Evolutionary conservation across 2,888 invertebrate species (phyloP).

Genomic region (Busseola fusca): DNA sequence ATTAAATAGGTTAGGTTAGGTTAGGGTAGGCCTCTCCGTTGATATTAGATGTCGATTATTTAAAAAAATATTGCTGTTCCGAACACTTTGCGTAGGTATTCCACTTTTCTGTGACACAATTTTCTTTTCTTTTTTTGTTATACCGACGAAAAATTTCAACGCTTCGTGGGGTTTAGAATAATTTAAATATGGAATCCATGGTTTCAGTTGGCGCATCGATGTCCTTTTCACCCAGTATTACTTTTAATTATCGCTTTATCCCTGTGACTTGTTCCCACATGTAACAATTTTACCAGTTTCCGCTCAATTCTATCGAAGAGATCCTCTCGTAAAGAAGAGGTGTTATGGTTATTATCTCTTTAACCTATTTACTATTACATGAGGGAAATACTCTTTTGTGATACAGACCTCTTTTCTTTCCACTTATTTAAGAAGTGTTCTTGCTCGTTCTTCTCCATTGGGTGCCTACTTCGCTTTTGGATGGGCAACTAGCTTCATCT

Average conservation of each 20-base stretch:
- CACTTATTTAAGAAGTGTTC: neutral
- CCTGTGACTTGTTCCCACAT: constrained; percentile 54
- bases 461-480: neutral
- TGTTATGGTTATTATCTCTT: constrained; percentile 68
- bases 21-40: too few relatives aligned
- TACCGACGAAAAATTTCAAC: too few relatives aligned
- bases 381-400: constrained; percentile 16
- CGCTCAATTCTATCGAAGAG: constrained; percentile 81
- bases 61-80: too few relatives aligned
- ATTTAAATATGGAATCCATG: too few relatives aligned
- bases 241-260: constrained; percentile 41
- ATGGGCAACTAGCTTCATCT: neutral
- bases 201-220: too few relatives aligned
- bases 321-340: constrained; percentile 83
- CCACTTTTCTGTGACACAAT: too few relatives aligned
- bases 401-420: constrained; percentile 8
- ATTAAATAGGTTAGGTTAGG: too few relatives aligned
- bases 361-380: constrained; percentile 49
- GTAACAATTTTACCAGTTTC: constrained; percentile 71
- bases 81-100: too few relatives aligned
- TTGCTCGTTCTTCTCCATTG: neutral
- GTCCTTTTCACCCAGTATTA: neutral
- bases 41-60: too few relatives aligned
- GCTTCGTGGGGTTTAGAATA: too few relatives aligned
- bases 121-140: too few relatives aligned